phyloP scores from a whole-genome alignment of 2,113 vertebrate species.

The Donacobius atricapilla region DNA sequence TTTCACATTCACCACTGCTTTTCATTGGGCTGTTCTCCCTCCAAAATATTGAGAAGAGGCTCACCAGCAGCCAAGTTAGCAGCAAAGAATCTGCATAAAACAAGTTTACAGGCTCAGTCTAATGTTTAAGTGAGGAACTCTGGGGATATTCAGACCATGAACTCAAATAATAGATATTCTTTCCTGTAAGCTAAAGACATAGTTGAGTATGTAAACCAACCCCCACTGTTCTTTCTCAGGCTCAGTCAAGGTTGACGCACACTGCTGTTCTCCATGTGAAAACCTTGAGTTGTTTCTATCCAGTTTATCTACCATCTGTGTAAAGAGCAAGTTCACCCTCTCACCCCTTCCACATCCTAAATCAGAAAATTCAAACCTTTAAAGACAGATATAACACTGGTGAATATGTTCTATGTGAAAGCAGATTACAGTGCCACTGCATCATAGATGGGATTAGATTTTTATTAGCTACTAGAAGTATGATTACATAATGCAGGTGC shows the following conservation, averaged over 20 bases:
- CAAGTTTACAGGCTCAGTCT: not conserved
- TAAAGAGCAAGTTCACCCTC: not conserved
- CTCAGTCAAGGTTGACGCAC: not conserved
- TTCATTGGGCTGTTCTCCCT: not conserved
- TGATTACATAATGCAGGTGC: not conserved
- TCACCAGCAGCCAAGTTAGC: not conserved
- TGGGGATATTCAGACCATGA: not conserved
- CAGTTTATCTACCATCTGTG: not conserved
- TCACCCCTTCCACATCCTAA: not conserved
- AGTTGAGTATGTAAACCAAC: not conserved
- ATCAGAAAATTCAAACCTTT: not conserved
- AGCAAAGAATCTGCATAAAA: not conserved
- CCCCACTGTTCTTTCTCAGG: not conserved
- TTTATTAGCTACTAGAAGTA: not conserved
- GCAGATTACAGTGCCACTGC: not conserved
- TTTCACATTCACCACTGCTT: not conserved
- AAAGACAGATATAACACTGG: not conserved
- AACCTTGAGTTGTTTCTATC: not conserved
- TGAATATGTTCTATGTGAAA: not conserved
- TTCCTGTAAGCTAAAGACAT: not conserved
- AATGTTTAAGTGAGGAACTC: not conserved
- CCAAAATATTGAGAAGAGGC: not conserved
- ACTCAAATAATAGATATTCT: not conserved
- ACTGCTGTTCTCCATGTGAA: not conserved
- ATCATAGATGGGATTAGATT: not conserved